Conservation (phyloP, 2,113 vertebrate species). For the Morone chrysops region DNA sequence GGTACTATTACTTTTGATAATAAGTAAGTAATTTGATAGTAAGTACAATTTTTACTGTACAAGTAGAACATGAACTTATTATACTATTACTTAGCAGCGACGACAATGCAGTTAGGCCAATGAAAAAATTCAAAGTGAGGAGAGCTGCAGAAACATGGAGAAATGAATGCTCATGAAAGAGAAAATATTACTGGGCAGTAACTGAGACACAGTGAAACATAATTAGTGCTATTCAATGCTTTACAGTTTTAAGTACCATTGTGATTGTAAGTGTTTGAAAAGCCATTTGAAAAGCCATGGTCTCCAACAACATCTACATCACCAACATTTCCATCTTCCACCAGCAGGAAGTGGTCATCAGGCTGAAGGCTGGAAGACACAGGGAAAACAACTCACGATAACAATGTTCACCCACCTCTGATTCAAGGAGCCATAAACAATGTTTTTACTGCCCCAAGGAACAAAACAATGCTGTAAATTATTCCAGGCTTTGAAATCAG, state of each 20-base stretch:
- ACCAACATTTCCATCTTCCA: background rate
- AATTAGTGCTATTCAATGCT: background rate
- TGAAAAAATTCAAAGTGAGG: constrained; percentile 2
- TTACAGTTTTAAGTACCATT: background rate
- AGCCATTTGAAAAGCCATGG: too few relatives aligned
- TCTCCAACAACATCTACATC: too few relatives aligned
- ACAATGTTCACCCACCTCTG: background rate
- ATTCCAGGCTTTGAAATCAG: background rate
- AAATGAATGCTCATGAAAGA: background rate
- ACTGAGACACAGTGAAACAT: background rate
- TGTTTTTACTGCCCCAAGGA: background rate
- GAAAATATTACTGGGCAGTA: background rate
- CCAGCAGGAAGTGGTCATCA: constrained; percentile 17
- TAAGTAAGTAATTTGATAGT: too few relatives aligned
- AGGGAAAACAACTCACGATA: background rate
- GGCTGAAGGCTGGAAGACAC: background rate
- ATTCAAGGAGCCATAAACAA: constrained; percentile 4
- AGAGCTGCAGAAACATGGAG: background rate
- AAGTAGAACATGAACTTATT: background rate
- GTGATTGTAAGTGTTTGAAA: background rate
- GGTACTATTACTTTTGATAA: too few relatives aligned
- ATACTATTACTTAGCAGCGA: constrained; percentile 35
- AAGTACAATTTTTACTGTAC: too few relatives aligned
- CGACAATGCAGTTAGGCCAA: constrained; percentile 30
- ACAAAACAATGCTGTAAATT: background rate